Evolutionary conservation across 2,888 invertebrate species (phyloP), one percentile per base, ranked within the genome.

Genomic region (Lithophane socia): DNA sequence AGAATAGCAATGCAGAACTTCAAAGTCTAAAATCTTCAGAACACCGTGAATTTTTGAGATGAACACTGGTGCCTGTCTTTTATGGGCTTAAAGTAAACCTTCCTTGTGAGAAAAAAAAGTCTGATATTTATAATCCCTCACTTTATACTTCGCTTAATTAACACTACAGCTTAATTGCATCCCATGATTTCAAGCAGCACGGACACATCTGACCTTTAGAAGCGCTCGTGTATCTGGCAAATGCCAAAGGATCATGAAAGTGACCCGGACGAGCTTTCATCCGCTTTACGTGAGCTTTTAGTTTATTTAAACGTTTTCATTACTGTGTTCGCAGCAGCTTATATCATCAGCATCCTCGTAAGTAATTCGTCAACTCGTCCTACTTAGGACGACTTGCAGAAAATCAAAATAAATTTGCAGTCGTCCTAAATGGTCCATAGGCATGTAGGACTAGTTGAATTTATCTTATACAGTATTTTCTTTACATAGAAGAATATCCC

Each of bases 191-290:
- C 24, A 47, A 54, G 44, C 54, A 12, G 5, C 37, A 1, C 54
- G 21, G 60, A 47, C 49, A 66, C 60, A 60, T 21, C 7, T 72
- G 66, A 78, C 72, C 79, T 79, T 75, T 72, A 13, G 13, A 16
- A 54, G 18, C n/a, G 49, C 64, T 52, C 65, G 60, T 37, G 65
- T 66, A 42, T 24, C 21, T 18, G 16, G 2, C 10, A 66, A 79
- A 79, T 79, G 66, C 61, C 78, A 79, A 56, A 66, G 37, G 65
- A 42, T 29, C 47, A 66, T 72, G 37, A n/a, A 65, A 60, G 44
- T 29, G 42, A 37, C 47, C 44, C 37, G 24, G n/a, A 16, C 21
- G 21, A 13, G 9, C 8, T 64, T 21, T 21, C 47, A 37, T 37
- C 52, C 12, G 13, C 8, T n/a, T 70, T 49, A 29, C 8, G 49